Evolutionary conservation across 2,113 vertebrate genomes (phyloP), one percentile per base, ranked within the genome.

Genomic region (Lucifuga dentata): DNA sequence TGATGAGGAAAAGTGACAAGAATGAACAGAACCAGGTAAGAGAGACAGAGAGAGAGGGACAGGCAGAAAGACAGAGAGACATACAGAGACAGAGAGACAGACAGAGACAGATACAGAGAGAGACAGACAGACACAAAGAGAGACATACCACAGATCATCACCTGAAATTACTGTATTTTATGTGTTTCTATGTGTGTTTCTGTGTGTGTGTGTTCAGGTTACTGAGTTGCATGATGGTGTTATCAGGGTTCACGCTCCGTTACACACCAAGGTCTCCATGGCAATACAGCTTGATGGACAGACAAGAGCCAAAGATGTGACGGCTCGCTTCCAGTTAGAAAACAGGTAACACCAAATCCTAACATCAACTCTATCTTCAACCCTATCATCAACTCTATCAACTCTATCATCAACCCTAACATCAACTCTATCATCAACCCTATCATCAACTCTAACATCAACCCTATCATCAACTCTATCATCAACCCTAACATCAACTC

Each of bases 201-300:
- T n/a, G n/a, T n/a, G n/a, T n/a, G 35, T 53, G 13, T 49, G 33
- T 41, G 16, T 67, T 29, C 67, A 94, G 81, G 90, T 98, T 84
- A 91, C 92, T 5, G 95, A 97, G 11, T 92, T 99, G 80, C 94
- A 94, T 0, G 96, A 96, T 33, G 96, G 95, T 7, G 93, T 99
- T 80, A 98, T 99, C 83, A 88, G 95, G 56, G 95, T 99, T 69
- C 95, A 97, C 1, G 97, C 97, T n/a, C 97, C 98, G 0, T 89
- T 94, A 32, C 93, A 97, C 73, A 93, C 95, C 7, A 99, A 98
- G 90, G 93, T 99, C 53, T 99, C 97, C 78, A 99, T 95, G 96
- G 98, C 95, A 38, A 96, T 99, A 81, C 96, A 96, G 26, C 93
- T 98, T 45, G 95, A 93, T 60, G 91, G 88, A 72, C 93, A 94